phyloP scores from a whole-genome alignment of 2,888 invertebrate species.

The Cantharis lateralis region DNA sequence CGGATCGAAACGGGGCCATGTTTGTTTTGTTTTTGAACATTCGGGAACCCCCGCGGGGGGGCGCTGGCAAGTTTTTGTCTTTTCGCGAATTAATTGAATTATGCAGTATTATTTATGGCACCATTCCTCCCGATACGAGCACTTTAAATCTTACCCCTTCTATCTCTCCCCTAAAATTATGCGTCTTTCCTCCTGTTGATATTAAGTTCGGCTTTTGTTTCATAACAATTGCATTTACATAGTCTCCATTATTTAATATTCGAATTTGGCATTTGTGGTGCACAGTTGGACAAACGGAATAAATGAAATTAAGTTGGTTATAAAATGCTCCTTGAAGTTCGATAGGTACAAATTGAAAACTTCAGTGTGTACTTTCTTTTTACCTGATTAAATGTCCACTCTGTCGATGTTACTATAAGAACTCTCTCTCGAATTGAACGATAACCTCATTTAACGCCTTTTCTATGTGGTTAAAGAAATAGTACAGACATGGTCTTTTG shows the following conservation, averaged over 20 bases:
- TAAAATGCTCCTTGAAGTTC: constrained; percentile 5
- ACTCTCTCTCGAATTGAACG: constrained; percentile 7
- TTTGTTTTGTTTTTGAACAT: not conserved
- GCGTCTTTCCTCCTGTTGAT: not conserved
- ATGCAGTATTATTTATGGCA: not conserved
- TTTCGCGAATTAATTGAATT: not conserved
- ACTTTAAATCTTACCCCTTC: not conserved
- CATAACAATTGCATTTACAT: not conserved
- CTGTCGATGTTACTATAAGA: constrained; percentile 1
- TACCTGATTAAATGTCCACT: constrained; percentile 9
- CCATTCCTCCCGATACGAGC: not conserved
- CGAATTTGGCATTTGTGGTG: not conserved
- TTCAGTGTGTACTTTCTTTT: constrained; percentile 6
- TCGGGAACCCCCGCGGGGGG: not conserved
- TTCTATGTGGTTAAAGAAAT: constrained; percentile 1
- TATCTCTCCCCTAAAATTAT: not conserved
- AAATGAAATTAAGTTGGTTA: not conserved
- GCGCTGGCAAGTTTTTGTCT: not conserved
- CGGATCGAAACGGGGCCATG: not conserved
- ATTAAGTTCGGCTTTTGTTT: not conserved
- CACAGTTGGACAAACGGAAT: not conserved
- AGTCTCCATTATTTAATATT: not conserved
- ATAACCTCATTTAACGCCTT: constrained; percentile 4
- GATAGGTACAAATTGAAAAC: constrained; percentile 7
- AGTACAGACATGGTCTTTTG: not conserved